Percentiles rank a stretch among this genome's conserved stretches.
Evolutionary conservation across 2,797 vertebrate genomes (phyloP).

Genomic region (Hydrocynus forskahlii): DNA sequence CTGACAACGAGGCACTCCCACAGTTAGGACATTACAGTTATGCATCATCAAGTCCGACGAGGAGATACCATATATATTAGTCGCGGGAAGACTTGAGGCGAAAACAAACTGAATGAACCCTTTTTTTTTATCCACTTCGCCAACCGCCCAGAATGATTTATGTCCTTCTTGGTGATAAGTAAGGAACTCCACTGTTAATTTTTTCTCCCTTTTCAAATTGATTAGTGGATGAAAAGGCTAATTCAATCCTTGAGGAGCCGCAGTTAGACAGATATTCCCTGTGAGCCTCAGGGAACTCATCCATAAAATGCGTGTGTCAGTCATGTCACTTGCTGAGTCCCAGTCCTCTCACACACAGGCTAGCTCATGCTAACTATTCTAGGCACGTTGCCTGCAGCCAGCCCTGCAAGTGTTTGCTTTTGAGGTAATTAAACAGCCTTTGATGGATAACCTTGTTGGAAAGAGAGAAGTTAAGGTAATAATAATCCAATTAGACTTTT

Average conservation of each 20-base stretch:
- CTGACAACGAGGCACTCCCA: neutral
- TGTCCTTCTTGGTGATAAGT: slow-evolving; percentile 63
- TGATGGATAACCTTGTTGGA: slow-evolving; percentile 65
- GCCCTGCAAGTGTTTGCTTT: slow-evolving; percentile 59
- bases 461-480: slow-evolving; percentile 57
- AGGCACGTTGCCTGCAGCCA: slow-evolving; percentile 59
- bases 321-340: slow-evolving; percentile 63
- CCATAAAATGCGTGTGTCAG: slow-evolving; percentile 71
- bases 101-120: slow-evolving; percentile 34
- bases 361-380: slow-evolving; percentile 54
- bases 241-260: slow-evolving; percentile 71
- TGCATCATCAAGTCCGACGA: slow-evolving; percentile 37
- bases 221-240: slow-evolving; percentile 76
- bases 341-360: slow-evolving; percentile 58
- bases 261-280: slow-evolving; percentile 67
- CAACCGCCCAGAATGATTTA: slow-evolving; percentile 62
- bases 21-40: slow-evolving; percentile 35
- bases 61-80: slow-evolving; percentile 22
- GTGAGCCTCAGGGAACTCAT: slow-evolving; percentile 69
- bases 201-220: slow-evolving; percentile 70
- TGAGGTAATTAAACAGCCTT: slow-evolving; percentile 74
- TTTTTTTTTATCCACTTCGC: slow-evolving; percentile 59
- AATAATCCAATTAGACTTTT: slow-evolving; percentile 63
- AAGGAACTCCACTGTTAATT: slow-evolving; percentile 68
- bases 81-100: slow-evolving; percentile 25